These are phyloP conservation scores for Brachionus angularis DNA, from an alignment of 1,140 invertebrate species.

Conservation along the genomic window DNA sequence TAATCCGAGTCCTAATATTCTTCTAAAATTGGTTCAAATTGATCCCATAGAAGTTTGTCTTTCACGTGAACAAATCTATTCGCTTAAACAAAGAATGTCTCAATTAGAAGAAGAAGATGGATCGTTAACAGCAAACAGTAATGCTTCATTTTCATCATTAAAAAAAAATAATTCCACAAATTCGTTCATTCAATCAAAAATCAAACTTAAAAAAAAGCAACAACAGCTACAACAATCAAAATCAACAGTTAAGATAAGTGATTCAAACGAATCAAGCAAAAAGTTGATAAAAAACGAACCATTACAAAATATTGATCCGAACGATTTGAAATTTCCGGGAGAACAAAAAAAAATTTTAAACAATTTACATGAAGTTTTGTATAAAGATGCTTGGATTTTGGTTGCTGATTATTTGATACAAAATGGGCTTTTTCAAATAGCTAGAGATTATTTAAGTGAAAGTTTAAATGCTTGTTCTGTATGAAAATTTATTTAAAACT, in stretches of 20 bases:
- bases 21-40: conserved; percentile 31
- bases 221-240: conserved; percentile 2
- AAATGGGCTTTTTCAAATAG: conserved; percentile 16
- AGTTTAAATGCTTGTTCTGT: neutral
- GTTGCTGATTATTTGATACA: conserved; percentile 29
- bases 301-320: neutral
- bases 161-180: conserved; percentile 22
- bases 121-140: neutral
- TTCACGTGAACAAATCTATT: conserved; percentile 12
- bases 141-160: conserved; percentile 1
- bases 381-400: conserved; percentile 35
- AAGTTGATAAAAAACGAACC: neutral
- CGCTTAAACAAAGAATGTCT: conserved; percentile 1
- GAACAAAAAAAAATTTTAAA: conserved; percentile 16
- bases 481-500: neutral
- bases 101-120: conserved; percentile 33
- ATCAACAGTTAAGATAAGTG: conserved; percentile 23
- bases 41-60: neutral
- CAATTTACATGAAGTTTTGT: conserved; percentile 8
- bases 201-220: conserved; percentile 6
- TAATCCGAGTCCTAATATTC: neutral
- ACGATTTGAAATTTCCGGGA: conserved; percentile 22
- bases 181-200: conserved; percentile 1
- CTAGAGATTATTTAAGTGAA: conserved; percentile 39
- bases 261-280: neutral